Conservation (phyloP, 2,888 invertebrate species). For the Latheticus oryzae region DNA sequence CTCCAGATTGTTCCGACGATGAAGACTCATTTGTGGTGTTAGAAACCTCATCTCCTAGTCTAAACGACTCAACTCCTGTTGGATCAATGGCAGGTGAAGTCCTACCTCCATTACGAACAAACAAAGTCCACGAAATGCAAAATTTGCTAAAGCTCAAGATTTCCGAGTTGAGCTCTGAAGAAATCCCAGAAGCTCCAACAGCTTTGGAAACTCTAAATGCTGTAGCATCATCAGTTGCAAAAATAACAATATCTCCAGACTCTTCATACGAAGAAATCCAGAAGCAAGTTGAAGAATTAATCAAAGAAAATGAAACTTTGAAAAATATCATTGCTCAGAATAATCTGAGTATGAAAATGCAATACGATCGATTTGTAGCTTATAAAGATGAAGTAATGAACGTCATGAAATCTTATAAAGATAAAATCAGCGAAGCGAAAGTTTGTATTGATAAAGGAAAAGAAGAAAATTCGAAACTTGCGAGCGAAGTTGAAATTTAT, state of each 20-base stretch:
- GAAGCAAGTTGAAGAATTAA: conserved; percentile 54
- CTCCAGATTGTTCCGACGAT: conserved; percentile 21
- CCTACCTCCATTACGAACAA: conserved; percentile 10
- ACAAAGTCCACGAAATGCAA: conserved; percentile 18
- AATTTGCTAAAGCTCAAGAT: conserved; percentile 15
- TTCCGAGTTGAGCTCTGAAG: conserved; percentile 5
- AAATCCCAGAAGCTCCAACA: conserved; percentile 8
- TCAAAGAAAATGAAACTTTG: conserved; percentile 56
- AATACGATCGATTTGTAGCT: conserved; percentile 71
- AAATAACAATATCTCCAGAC: conserved; percentile 74
- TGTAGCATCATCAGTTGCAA: conserved; percentile 10
- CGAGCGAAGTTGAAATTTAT: conserved; percentile 42
- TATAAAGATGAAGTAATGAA: conserved; percentile 76
- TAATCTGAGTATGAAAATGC: conserved; percentile 75
- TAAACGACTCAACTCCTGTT: not conserved
- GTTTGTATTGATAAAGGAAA: conserved; percentile 68
- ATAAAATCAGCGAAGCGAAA: conserved; percentile 76
- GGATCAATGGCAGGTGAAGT: conserved; percentile 1
- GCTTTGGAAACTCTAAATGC: not conserved
- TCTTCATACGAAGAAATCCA: conserved; percentile 76
- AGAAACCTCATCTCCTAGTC: conserved; percentile 4
- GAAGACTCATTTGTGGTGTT: conserved; percentile 37
- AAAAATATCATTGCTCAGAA: conserved; percentile 72
- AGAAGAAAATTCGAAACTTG: conserved; percentile 51
- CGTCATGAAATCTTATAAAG: conserved; percentile 72